Base-by-base conservation (phyloP, 2,797 vertebrate species). In the Calcarius lapponicus region DNA sequence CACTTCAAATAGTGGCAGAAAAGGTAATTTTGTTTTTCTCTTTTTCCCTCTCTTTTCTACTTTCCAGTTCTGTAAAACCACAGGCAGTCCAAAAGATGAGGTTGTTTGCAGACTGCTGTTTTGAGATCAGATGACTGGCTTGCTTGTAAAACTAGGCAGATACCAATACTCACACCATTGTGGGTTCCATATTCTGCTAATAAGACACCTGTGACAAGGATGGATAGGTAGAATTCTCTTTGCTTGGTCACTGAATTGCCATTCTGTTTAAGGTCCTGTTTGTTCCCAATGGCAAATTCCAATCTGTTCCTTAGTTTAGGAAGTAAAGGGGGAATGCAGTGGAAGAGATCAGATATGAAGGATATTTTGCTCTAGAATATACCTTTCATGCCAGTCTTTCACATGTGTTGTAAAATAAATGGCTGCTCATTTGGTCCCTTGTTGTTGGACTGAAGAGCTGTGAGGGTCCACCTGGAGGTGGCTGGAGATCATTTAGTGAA, bases 1-100 rank as follows among this genome's bases (percentile, higher is more conserved):
- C 91, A 24, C 79, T 93, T 82, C 97, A 98, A 66, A 96, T 99
- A 93, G 98, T 99, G 17, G 93, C 97, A 64, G 99, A 99, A 96
- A 99, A 99, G 98, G 99, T 99, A 98, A 34, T 6, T 74, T 57
- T 4, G 19, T 31, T 31, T 40, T 42, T 53, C 53, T 26, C 1
- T 18, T 64, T 53, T 60, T n/a, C 20, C 7, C n/a, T 90, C 19
- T 13, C 34, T 91, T 34, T 13, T 56, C 31, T 58, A 21, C 18
- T 47, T 67, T 83, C 36, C 47, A 32, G 51, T 84, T 95, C 25
- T 85, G 25, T 61, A 73, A 86, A 95, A 58, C 25, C 10, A 40
- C 32, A 71, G n/a, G 19, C 32, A 62, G 28, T 32, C 31, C 50
- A 51, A 57, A 85, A 34, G n/a, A 51, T 1, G 21, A 42, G 13